Percentiles rank a stretch among this genome's conserved stretches.
phyloP scores from a whole-genome alignment of 2,113 vertebrate species.

The Willisornis vidua region DNA sequence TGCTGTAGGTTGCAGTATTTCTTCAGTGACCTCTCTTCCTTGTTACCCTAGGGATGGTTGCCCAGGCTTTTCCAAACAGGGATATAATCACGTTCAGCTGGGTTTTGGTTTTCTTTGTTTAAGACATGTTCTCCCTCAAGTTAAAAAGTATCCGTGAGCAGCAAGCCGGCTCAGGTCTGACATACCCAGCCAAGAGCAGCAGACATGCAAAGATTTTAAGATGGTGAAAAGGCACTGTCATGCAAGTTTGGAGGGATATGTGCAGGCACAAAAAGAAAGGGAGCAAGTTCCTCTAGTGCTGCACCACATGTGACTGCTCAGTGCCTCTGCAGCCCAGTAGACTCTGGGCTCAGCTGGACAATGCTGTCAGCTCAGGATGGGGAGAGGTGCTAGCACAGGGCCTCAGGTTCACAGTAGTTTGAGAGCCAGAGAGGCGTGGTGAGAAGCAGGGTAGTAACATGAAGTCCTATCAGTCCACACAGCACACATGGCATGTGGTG shows the following conservation, averaged over 20 bases:
- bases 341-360: background rate
- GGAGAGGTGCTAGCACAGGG: background rate
- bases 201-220: background rate
- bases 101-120: conserved; percentile 2
- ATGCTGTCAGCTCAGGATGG: accelerated
- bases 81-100: conserved; percentile 44
- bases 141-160: conserved; percentile 5
- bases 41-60: conserved; percentile 46
- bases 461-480: background rate
- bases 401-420: background rate
- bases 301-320: background rate
- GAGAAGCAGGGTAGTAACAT: background rate
- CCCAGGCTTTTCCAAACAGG: conserved; percentile 39
- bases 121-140: background rate
- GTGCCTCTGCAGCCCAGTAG: background rate
- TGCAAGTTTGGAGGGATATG: background rate
- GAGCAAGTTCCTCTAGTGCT: background rate
- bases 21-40: conserved; percentile 39
- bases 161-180: background rate
- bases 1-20: conserved; percentile 7
- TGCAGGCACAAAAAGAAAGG: background rate
- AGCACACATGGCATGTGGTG: background rate
- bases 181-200: background rate
- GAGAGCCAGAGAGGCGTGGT: background rate
- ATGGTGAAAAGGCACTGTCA: background rate